Conservation (phyloP, 2,113 vertebrate species). For the Periophthalmodon schlosseri region DNA sequence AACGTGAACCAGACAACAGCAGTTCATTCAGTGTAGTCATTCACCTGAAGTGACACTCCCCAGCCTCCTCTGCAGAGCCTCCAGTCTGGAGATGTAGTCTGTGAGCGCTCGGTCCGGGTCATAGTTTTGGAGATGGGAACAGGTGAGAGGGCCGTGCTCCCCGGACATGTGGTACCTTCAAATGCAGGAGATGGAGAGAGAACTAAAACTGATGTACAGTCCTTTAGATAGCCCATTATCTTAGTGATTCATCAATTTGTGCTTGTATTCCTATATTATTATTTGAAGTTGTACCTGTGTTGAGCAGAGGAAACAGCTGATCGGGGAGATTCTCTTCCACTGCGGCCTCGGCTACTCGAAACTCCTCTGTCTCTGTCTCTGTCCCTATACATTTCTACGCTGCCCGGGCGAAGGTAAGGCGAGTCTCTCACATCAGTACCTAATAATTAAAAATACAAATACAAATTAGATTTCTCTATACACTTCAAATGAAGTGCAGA, state of each 20-base stretch:
- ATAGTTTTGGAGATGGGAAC: constrained; percentile 93
- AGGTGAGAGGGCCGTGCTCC: constrained; percentile 78
- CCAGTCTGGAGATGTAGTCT: constrained; percentile 92
- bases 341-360: constrained; percentile 79
- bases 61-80: constrained; percentile 91
- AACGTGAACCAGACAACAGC: background rate
- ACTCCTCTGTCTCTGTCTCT: constrained; percentile 49
- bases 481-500: background rate
- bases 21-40: background rate
- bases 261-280: background rate
- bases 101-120: constrained; percentile 93
- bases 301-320: constrained; percentile 80
- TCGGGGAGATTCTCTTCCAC: constrained; percentile 84
- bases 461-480: background rate
- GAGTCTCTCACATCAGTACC: constrained; percentile 84
- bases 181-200: background rate
- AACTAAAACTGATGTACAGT: background rate
- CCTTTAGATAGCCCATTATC: too few species aligned
- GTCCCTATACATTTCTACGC: constrained; percentile 84
- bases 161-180: constrained; percentile 78
- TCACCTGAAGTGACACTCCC: constrained; percentile 91
- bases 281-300: constrained; percentile 70
- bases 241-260: background rate
- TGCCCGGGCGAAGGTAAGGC: constrained; percentile 79
- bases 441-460: constrained; percentile 33